Base-by-base conservation (phyloP, 2,888 invertebrate species). In the Emmelina monodactyla region DNA sequence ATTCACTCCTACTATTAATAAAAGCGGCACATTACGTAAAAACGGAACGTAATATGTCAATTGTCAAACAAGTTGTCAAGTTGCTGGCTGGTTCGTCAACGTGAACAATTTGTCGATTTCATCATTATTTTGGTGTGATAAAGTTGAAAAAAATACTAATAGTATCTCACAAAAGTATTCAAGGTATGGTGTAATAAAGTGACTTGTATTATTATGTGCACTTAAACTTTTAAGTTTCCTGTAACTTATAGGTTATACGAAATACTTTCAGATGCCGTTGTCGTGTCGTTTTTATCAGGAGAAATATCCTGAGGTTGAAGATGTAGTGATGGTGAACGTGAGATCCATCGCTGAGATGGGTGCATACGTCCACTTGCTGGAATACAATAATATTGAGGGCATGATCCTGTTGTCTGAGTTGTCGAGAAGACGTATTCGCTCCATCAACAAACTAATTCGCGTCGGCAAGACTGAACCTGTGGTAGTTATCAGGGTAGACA, bases 281-380 rank as follows among this genome's bases (percentile, higher is more conserved):
- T 90, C 92, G 51, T 97, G 97, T 87, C 86, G 99, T 62, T 99
- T 94, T 85, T 99, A 99, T 68, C 90, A 92, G 63, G 93, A 97
- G 73, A 94, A 91, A 60, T 98, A 96, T 78, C 99, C 99, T 1
- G 98, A 98, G 66, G 88, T 97, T 40, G 99, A 99, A 57, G 99
- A 99, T 87, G 97, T 99, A 32, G 99, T 99, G 31, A 97, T 98
- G 97, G 98, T 97, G 15, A 99, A 97, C 63, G 98, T 99, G 2
- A 85, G 95, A 30, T 91, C 95, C 44, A 99, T 99, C 57, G 98
- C 97, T 12, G 98, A 99, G 83, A 99, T 99, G 98, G 99, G 99
- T 40, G 99, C 98, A 2, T 99, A 99, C 69, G 99, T 99, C 11
- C 94, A 96, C 68, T 81, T 99, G 41, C 80, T 98, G 44, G 99